These are phyloP conservation scores for Gadus chalcogrammus DNA, from an alignment of 2,113 vertebrate species.

Conservation along the genomic window DNA sequence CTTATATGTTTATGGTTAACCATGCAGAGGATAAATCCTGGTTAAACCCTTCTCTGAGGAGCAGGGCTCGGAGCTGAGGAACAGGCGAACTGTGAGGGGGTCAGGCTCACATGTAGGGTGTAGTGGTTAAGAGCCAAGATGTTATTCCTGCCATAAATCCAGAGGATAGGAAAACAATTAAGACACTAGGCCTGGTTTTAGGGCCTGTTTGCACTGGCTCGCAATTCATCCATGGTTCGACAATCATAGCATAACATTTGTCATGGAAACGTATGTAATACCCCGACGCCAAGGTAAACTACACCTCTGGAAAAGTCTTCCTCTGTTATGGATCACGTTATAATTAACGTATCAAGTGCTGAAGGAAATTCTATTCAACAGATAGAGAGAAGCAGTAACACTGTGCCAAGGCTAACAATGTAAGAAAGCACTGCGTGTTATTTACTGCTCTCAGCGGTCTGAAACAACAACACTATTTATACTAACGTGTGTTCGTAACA, in stretches of 20 bases:
- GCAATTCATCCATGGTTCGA: conserved; percentile 33
- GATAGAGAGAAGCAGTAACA: conserved; percentile 11
- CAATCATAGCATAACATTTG: conserved; percentile 45
- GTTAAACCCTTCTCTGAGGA: not conserved
- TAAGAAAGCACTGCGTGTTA: not conserved
- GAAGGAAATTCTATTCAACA: conserved; percentile 15
- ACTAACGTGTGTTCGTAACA: no score
- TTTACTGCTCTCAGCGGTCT: conserved; percentile 9
- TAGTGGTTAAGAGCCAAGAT: conserved; percentile 32
- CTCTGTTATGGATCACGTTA: conserved; percentile 30
- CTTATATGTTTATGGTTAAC: conserved; percentile 27
- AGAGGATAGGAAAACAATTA: conserved; percentile 49
- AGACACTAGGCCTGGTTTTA: conserved; percentile 19
- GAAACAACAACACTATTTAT: not conserved
- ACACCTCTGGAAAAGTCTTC: conserved; percentile 58
- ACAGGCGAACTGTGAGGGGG: conserved; percentile 13
- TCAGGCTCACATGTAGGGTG: conserved; percentile 32
- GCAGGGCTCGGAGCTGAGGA: conserved; percentile 29
- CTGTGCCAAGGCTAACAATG: not conserved
- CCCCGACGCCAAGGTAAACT: conserved; percentile 61
- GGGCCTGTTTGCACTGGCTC: conserved; percentile 59
- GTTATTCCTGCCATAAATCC: conserved; percentile 51
- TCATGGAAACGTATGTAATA: conserved; percentile 50
- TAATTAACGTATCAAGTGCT: conserved; percentile 28
- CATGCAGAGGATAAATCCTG: conserved; percentile 27